A percentile compares a stretch with the other conserved stretches of the same genome.
Evolutionary conservation across 2,888 invertebrate species (phyloP).

Genomic region (Apamea anceps): DNA sequence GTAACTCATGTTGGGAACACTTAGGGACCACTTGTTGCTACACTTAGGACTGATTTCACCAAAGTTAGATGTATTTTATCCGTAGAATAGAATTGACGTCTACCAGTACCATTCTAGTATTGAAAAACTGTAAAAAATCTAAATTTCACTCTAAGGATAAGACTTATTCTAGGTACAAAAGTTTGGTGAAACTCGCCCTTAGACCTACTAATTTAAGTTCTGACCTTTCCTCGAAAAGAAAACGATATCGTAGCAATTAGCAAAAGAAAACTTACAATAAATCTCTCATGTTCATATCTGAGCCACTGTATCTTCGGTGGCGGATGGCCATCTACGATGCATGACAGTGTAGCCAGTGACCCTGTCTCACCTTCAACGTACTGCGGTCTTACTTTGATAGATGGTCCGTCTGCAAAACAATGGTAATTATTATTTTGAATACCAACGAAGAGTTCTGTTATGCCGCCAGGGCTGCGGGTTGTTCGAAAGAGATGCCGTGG

Average conservation of each 20-base stretch:
- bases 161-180: no score
- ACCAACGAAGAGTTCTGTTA: background rate
- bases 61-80: no score
- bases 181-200: no score
- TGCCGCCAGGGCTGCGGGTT: no score
- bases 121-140: no score
- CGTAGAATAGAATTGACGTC: no score
- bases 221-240: background rate
- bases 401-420: conserved; percentile 93
- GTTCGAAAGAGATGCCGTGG: no score
- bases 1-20: background rate
- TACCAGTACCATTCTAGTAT: no score
- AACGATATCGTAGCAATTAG: background rate
- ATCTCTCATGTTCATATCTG: conserved; percentile 93
- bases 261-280: conserved; percentile 80
- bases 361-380: conserved; percentile 95
- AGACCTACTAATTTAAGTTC: no score
- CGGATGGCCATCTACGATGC: conserved; percentile 97
- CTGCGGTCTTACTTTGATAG: conserved; percentile 93
- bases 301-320: conserved; percentile 96
- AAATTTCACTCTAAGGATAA: no score
- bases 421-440: background rate
- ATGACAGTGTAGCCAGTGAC: conserved; percentile 93
- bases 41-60: no score
- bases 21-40: no score